phyloP scores from a whole-genome alignment of 2,797 vertebrate genomes.

The Aphelocoma californica region DNA sequence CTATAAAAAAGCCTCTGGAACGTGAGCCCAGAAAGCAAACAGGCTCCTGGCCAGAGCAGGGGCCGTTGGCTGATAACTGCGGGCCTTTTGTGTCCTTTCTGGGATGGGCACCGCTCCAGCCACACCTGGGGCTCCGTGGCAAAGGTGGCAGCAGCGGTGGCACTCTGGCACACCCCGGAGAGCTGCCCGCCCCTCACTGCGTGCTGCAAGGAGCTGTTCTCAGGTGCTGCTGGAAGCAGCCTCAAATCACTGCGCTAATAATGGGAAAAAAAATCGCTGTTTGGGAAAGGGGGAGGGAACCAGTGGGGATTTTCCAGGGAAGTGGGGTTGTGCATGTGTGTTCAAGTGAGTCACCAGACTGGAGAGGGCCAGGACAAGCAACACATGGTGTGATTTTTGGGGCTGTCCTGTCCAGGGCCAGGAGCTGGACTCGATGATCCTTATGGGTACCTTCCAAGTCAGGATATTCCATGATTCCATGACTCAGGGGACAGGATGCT shows the following conservation, averaged over 20 bases:
- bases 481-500: neutral
- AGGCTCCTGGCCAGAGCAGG: neutral
- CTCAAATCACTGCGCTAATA: accelerated
- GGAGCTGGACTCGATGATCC: neutral
- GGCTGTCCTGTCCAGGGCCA: neutral
- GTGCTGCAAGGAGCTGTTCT: accelerated
- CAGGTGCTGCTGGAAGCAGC: accelerated
- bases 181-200: accelerated
- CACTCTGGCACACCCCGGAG: accelerated
- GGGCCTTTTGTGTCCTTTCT: neutral
- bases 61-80: accelerated
- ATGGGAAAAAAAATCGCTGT: neutral
- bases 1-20: neutral
- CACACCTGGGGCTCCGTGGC: neutral
- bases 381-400: neutral
- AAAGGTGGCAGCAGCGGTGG: accelerated
- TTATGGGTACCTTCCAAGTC: neutral
- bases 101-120: neutral
- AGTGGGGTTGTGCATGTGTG: accelerated
- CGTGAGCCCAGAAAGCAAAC: neutral
- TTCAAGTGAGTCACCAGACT: neutral
- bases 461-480: neutral
- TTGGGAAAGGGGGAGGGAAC: neutral
- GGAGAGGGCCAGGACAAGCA: neutral
- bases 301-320: neutral